phyloP scores from a whole-genome alignment of 1,140 invertebrate genomes.

The Maconellicoccus hirsutus region DNA sequence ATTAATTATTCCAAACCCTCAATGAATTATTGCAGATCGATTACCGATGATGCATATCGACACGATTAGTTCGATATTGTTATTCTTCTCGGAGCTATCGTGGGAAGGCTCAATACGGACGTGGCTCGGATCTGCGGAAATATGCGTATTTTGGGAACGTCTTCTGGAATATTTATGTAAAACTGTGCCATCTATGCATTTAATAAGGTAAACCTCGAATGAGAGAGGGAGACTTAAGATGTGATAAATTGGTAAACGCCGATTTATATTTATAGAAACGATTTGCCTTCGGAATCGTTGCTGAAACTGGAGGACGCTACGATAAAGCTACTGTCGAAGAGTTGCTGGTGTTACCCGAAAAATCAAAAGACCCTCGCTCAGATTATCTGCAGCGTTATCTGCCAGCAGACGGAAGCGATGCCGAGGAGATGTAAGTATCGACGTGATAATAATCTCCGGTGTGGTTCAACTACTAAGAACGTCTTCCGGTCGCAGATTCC shows the following conservation, averaged over 20 bases:
- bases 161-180: slow-evolving; percentile 55
- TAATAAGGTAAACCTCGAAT: slow-evolving; percentile 37
- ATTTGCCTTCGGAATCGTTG: slow-evolving; percentile 39
- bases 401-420: slow-evolving; percentile 43
- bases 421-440: slow-evolving; percentile 16
- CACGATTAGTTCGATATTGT: slow-evolving; percentile 51
- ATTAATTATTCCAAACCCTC: not conserved
- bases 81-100: slow-evolving; percentile 68
- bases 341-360: slow-evolving; percentile 68
- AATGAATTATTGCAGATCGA: not conserved
- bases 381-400: slow-evolving; percentile 58
- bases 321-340: slow-evolving; percentile 59
- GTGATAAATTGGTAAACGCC: no score
- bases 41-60: slow-evolving; percentile 32
- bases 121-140: slow-evolving; percentile 68
- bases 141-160: slow-evolving; percentile 69
- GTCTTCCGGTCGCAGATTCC: slow-evolving; percentile 37
- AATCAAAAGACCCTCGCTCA: slow-evolving; percentile 74
- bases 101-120: slow-evolving; percentile 68
- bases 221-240: no score
- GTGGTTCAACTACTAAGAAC: slow-evolving; percentile 24
- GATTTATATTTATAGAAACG: slow-evolving; percentile 32
- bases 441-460: slow-evolving; percentile 21
- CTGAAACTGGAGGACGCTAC: slow-evolving; percentile 57
- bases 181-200: slow-evolving; percentile 40